Conservation (phyloP, 2,113 vertebrate species). For the Grammomys surdaster region DNA sequence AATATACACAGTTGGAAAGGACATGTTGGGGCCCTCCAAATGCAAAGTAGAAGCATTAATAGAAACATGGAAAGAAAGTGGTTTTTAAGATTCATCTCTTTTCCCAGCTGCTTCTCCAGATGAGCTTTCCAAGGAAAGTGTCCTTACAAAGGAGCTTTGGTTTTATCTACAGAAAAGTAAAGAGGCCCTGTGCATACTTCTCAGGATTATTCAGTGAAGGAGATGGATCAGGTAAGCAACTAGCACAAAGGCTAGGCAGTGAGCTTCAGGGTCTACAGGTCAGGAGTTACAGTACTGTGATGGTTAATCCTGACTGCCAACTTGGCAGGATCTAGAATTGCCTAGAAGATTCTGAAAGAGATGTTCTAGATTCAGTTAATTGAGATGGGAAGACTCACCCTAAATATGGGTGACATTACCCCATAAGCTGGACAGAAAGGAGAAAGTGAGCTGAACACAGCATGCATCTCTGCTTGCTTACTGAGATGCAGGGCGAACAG, state of each 20-base stretch:
- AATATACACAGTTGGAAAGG: background rate
- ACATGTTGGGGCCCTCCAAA: background rate
- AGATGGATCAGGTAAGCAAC: background rate
- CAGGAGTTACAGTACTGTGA: background rate
- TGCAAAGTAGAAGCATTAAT: background rate
- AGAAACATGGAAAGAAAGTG: background rate
- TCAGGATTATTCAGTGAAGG: background rate
- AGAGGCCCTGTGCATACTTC: background rate
- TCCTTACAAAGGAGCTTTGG: background rate
- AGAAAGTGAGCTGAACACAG: background rate
- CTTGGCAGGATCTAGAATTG: background rate
- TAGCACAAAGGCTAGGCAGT: background rate
- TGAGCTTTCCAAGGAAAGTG: background rate
- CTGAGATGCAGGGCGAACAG: background rate
- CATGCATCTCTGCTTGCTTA: background rate
- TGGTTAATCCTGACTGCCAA: background rate
- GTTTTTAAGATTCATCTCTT: background rate
- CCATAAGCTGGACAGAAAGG: background rate
- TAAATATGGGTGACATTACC: no score
- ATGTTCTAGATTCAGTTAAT: background rate
- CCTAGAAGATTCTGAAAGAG: background rate
- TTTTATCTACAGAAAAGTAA: background rate
- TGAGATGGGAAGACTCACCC: background rate
- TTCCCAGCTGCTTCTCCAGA: background rate
- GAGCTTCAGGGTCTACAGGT: background rate